phyloP scores from a whole-genome alignment of 2,797 vertebrate genomes.

The Sorex maritimensis region DNA sequence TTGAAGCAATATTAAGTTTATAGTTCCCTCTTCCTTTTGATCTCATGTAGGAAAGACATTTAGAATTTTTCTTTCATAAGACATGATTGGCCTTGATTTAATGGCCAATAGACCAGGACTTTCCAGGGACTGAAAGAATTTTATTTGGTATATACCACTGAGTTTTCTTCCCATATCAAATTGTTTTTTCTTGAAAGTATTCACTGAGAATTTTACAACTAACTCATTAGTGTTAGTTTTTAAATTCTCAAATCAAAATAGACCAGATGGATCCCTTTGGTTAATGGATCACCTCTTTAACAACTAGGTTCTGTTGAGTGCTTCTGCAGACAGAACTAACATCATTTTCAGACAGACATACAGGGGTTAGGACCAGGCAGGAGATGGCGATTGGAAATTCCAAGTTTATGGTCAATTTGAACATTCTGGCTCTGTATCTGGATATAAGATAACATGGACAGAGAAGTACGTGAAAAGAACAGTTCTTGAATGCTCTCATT shows the following conservation, averaged over 20 bases:
- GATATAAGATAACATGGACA: background rate
- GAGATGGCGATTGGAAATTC: background rate
- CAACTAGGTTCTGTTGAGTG: background rate
- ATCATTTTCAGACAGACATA: too few relatives aligned
- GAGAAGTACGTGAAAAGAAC: background rate
- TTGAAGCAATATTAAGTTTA: constrained; percentile 44
- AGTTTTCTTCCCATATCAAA: background rate
- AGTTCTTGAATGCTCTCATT: background rate
- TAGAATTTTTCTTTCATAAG: background rate
- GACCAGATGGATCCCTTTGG: background rate
- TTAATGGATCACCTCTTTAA: background rate
- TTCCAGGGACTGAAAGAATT: background rate
- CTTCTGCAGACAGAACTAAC: background rate
- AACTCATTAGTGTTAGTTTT: background rate
- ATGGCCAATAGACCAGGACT: background rate
- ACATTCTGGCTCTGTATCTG: background rate
- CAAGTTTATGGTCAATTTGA: background rate
- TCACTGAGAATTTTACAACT: background rate
- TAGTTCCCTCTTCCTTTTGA: background rate
- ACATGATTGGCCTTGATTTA: constrained; percentile 50
- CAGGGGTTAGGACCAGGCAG: background rate
- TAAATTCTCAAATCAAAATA: constrained; percentile 21
- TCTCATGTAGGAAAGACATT: constrained; percentile 28
- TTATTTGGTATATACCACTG: background rate
- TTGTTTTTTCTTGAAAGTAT: background rate